Percentiles rank a stretch among this genome's conserved stretches.
phyloP scores from a whole-genome alignment of 64 coral and sea anemone species.

The Anthopleura sola region DNA sequence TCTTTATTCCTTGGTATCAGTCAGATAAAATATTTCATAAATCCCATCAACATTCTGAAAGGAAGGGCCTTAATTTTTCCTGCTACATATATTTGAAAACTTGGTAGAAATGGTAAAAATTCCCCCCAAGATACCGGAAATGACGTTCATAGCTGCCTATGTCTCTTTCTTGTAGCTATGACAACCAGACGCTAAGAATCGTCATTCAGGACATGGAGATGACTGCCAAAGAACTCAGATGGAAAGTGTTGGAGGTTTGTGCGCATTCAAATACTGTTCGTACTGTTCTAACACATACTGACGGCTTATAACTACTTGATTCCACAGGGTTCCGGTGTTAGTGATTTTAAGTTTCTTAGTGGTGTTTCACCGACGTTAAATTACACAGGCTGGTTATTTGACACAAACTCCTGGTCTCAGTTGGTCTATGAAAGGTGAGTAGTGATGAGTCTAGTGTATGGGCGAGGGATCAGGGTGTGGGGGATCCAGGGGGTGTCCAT shows the following conservation, averaged over 20 bases:
- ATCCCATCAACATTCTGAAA: too few species aligned
- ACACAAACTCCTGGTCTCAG: slow-evolving; percentile 99
- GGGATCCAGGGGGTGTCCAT: too few species aligned
- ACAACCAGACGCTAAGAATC: slow-evolving; percentile 96
- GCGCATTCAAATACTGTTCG: not conserved
- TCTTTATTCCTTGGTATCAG: too few species aligned
- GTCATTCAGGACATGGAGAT: slow-evolving; percentile 99
- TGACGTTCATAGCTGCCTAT: not conserved
- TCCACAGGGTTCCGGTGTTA: slow-evolving; percentile 57
- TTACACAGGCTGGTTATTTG: slow-evolving; percentile 98
- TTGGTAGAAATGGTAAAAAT: too few species aligned
- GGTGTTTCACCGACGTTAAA: slow-evolving; percentile 97
- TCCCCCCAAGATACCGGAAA: not conserved
- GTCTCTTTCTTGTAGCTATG: slow-evolving; percentile 51
- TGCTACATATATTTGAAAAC: too few species aligned
- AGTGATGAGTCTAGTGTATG: not conserved
- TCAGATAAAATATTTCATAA: too few species aligned
- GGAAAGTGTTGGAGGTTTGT: slow-evolving; percentile 84
- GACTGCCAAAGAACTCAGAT: slow-evolving; percentile 92
- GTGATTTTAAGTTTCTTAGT: slow-evolving; percentile 96
- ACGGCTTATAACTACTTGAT: not conserved
- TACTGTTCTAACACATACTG: not conserved
- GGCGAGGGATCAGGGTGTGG: too few species aligned
- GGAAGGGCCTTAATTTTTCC: too few species aligned
- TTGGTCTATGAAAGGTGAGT: slow-evolving; percentile 96